phyloP scores from a whole-genome alignment of 64 coral and sea anemone species.

The Stichodactyla helianthus region DNA sequence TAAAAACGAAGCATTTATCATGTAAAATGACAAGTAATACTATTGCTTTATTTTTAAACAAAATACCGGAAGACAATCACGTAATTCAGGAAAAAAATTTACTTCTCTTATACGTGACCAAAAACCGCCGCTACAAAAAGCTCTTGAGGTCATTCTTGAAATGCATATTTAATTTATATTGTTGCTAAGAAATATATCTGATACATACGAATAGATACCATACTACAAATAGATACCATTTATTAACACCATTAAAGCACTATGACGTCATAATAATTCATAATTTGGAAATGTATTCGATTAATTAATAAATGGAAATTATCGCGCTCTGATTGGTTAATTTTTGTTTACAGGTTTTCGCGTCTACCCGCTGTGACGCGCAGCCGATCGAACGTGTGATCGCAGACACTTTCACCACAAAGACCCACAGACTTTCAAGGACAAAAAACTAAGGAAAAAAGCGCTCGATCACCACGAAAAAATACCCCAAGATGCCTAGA shows the following conservation, averaged over 20 bases:
- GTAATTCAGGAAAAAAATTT: too few relatives aligned
- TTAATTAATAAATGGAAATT: slow-evolving; percentile 31
- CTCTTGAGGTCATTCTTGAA: too few relatives aligned
- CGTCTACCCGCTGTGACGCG: slow-evolving; percentile 54
- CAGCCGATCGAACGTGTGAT: slow-evolving; percentile 3
- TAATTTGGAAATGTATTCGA: slow-evolving; percentile 15
- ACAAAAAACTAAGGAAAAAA: not conserved
- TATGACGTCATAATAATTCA: slow-evolving; percentile 51
- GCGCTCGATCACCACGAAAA: not conserved
- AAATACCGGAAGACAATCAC: too few relatives aligned
- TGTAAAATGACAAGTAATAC: too few relatives aligned
- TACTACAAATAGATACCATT: too few relatives aligned
- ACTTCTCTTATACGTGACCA: too few relatives aligned
- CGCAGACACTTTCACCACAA: not conserved
- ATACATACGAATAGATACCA: too few relatives aligned
- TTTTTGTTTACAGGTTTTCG: slow-evolving; percentile 52
- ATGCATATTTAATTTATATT: too few relatives aligned
- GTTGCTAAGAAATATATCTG: too few relatives aligned
- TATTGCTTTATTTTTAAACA: too few relatives aligned
- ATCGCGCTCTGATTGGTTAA: slow-evolving; percentile 44
- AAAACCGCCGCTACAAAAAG: too few relatives aligned
- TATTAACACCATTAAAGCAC: not conserved
- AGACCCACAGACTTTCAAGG: not conserved
- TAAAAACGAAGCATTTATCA: too few relatives aligned
- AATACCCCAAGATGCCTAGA: slow-evolving; percentile 70